Base-by-base conservation (phyloP, 2,888 invertebrate genomes). In the Dioctria rufipes region DNA sequence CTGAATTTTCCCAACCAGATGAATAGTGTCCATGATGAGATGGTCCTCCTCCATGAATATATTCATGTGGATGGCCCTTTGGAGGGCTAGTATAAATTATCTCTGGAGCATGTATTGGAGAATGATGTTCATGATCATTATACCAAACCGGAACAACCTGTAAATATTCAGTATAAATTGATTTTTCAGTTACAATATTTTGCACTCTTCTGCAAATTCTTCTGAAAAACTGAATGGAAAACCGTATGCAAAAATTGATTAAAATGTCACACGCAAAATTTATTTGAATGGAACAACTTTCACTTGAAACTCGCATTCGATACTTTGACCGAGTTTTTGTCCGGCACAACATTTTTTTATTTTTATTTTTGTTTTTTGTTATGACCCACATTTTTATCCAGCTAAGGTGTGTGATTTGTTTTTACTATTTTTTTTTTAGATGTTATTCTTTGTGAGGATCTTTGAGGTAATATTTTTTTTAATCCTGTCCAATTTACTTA, bases 1-100 rank as follows among this genome's bases (percentile, higher is more conserved):
- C 92, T 3, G 92, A 92, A 5, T 91, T 90, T 83, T 91, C 91
- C 91, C 92, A 92, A 83, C 91, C 92, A 2, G 43, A 11, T 9
- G 69, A 9, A n/a, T 61, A 66, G 8, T 67, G 87, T 13, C 86
- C 87, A 60, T 85, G 85, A 5, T 87, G 87, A 4, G 86, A 87
- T 3, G 87, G 87, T 60, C 81, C 82, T 3, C 25, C 25, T 25
- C 25, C 25, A 83, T 89, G 88, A 6, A 89, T 82, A 82, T 86
- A 88, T 1, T 87, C 85, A 0, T 87, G 86, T 2, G 88, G 86
- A 81, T 86, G 87, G 8, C 88, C 87, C 83, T 88, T 89, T 5
- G 89, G 89, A 37, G 89, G 89, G 61, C 86, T 84, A 0, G 87
- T 87, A 73, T 87, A 88, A 58, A 89, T 88, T 49, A 89, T 82